Evolutionary conservation across 2,113 vertebrate species (phyloP).

Genomic region (Cyprinodon brontotheroides): DNA sequence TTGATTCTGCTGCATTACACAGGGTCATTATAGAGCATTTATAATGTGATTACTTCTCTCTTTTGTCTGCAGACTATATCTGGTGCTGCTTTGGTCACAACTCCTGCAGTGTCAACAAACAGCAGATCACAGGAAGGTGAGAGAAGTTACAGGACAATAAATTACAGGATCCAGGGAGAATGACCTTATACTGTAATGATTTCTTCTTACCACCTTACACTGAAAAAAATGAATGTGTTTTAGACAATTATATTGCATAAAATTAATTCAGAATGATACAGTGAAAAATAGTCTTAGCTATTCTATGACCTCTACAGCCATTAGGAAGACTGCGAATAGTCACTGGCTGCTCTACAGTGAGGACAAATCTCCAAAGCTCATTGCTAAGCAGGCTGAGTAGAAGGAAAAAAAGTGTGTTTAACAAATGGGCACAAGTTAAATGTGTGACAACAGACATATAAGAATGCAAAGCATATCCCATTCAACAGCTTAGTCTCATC

Average conservation of each 20-base stretch:
- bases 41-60: neutral
- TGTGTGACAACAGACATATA: no score
- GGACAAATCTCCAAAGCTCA: neutral
- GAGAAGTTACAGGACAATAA: constrained; percentile 35
- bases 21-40: neutral
- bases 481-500: neutral
- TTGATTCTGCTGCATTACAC: neutral
- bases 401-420: no score
- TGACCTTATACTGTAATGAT: no score
- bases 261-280: neutral
- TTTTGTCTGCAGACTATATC: constrained; percentile 51
- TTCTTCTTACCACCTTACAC: no score
- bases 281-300: neutral
- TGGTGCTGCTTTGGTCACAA: constrained; percentile 79
- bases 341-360: neutral
- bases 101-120: constrained; percentile 80
- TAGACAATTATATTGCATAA: no score
- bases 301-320: neutral
- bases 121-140: constrained; percentile 90
- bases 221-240: no score
- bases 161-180: no score
- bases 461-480: no score
- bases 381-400: neutral
- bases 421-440: no score
- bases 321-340: neutral